Evolutionary conservation across 2,113 vertebrate genomes (phyloP), one percentile per base, ranked within the genome.

Genomic region (Cephalopholis sonnerati): DNA sequence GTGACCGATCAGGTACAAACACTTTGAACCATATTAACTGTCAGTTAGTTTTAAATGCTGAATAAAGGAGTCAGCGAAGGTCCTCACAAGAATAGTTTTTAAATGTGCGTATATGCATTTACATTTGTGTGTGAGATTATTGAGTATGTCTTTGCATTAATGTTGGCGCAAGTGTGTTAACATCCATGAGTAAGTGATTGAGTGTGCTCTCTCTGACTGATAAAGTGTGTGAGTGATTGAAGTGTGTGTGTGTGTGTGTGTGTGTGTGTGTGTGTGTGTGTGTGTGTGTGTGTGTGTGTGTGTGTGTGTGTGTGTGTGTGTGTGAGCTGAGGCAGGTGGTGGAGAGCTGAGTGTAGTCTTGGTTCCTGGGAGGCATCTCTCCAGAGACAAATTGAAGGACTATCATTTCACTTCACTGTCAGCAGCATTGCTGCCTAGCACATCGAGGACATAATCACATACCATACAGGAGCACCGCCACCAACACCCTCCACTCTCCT

Each of bases 401-500:
- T 75, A 78, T 91, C 50, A 84, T 86, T 87, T 57, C 62, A 58
- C 63, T 51, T 68, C 55, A 67, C 71, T 81, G 75, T 81, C 61
- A 81, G 66, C 36, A 50, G 57, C 61, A 50, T 50, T 17, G 3
- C 24, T 74, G 81, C 67, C 78, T 50, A 41, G 10, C 9, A 65
- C 46, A 74, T 55, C 6, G 15, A 79, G 58, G 39, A 48, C 41
- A 77, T 75, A 82, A 87, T 73, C 24, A 15, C 75, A 74, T 22
- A 53, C 24, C 41, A 54, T 41, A 64, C 18, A 79, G 62, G 58
- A 62, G 59, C 46, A 16, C 8, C 50, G n/a, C 24, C 24, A 16
- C 2, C 36, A 27, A 39, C 27, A 10, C 1, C 69, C 27, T 15
- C 32, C n/a, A 4, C 1, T 6, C 25, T 5, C 53, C 2, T 11